Percentiles rank a stretch among this genome's conserved stretches.
These are phyloP conservation scores for Sarcophaga subvicina DNA, from an alignment of 2,888 invertebrate species.

Conservation along the genomic window DNA sequence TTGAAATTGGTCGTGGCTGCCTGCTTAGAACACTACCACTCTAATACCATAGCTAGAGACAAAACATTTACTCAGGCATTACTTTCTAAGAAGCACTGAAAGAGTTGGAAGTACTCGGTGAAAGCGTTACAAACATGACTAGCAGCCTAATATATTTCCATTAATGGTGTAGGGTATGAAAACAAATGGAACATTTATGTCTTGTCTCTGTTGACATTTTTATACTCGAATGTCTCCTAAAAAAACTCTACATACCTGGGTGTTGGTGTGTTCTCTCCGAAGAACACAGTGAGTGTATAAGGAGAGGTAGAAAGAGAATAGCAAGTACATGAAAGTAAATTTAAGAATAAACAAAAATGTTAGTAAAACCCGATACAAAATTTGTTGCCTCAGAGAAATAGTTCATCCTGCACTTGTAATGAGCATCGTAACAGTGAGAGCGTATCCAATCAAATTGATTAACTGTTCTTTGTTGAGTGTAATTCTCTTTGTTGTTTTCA, in stretches of 20 bases:
- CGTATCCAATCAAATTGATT: neutral
- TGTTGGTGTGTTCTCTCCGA: neutral
- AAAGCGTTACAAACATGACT: neutral
- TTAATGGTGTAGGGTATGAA: neutral
- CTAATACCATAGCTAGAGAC: neutral
- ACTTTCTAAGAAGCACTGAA: neutral
- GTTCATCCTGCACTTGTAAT: too few relatives aligned
- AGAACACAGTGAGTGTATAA: neutral
- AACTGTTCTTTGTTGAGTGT: conserved; percentile 41
- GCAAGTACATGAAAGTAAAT: too few relatives aligned
- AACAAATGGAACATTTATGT: conserved; percentile 64
- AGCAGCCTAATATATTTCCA: neutral
- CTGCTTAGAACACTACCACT: neutral
- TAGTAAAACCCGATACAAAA: too few relatives aligned
- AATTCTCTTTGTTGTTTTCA: too few relatives aligned
- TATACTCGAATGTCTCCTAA: conserved; percentile 48
- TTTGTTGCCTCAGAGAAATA: too few relatives aligned
- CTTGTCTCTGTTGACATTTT: conserved; percentile 65
- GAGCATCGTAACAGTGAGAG: too few relatives aligned
- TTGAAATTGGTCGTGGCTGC: too few relatives aligned
- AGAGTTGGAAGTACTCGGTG: neutral
- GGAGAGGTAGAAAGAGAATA: neutral
- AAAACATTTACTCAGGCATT: neutral
- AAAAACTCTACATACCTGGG: neutral
- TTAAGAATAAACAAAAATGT: too few relatives aligned